Evolutionary conservation across 2,113 vertebrate genomes (phyloP), one percentile per base, ranked within the genome.

Genomic region (Crocuta crocuta): DNA sequence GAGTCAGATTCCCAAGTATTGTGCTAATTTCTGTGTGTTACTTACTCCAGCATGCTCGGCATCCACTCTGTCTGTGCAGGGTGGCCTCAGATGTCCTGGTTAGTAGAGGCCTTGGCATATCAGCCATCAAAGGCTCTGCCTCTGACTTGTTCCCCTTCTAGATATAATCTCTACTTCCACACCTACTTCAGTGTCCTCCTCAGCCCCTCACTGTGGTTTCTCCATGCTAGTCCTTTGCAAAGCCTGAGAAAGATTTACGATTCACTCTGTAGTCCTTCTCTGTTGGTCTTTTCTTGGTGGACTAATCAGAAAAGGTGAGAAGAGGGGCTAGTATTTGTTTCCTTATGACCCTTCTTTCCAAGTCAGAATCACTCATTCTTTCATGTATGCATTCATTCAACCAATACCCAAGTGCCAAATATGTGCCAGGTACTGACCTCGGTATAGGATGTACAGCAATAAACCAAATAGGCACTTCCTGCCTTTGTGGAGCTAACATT

Each of bases 271-370:
- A 24, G 2, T 68, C 17, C 11, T 35, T 96, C 8, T 28, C 19
- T 86, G 66, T 89, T 70, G 48, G 73, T 45, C 23, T 11, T 96
- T 84, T 65, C 84, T 83, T 88, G 53, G 33, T 35, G 45, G 43
- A 85, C 65, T 61, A 73, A 76, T 39, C 4, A 13, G 39, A 89
- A 78, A 86, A 73, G n/a, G 26, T 84, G 48, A 63, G n/a, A 31
- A 87, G 35, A 87, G 50, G 1, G 31, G 33, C 58, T 24, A 39
- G 43, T 45, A 70, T 94, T 90, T 95, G n/a, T 74, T 81, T 79
- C 33, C 58, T 95, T 91, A n/a, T 73, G 65, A 26, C 28, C 55
- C n/a, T 85, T 65, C 53, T 66, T 93, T 91, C 48, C 53, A 94
- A 66, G 26, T 92, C 55, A 90, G 55, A 96, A 31, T 74, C 83